Base-by-base conservation (phyloP, 2,797 vertebrate species). In the Tadarida brasiliensis region DNA sequence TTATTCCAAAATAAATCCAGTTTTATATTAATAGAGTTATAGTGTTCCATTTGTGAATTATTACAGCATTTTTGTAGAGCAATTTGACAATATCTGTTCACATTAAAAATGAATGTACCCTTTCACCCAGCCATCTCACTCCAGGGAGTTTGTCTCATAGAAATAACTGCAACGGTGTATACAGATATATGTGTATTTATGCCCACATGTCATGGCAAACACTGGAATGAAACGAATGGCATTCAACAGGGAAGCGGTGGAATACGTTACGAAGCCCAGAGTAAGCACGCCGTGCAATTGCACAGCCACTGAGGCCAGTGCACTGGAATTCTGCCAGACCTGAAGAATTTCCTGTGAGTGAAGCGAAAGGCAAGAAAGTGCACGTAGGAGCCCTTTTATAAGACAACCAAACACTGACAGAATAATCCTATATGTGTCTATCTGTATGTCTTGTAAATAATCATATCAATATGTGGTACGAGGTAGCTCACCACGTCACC, bases 131-230 rank as follows among this genome's bases (percentile, higher is more conserved):
- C 20, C 84, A 2, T 94, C 59, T 87, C 87, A 78, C 8, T 33
- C 78, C 33, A 44, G 63, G 90, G 59, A 39, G 76, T 78, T 57
- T 56, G 44, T 81, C 51, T 92, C 35, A 30, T 65, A 87, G 84
- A 93, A 92, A 61, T 61, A 82, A 96, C 83, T 90, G 6, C 65
- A 63, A 78, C 47, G 68, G 22, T 61, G n/a, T n/a, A 24, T 57
- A 44, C 71, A 91, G 44, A 82, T 95, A 26, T 11, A 28, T 70
- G 16, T 71, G n/a, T 68, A 47, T 65, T 87, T 94, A 33, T 56
- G 73, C 85, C n/a, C n/a, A 65, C 35, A 24, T n/a, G 26, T 54
- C 51, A n/a, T 74, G 35, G 28, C 9, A 61, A 71, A 86, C 67
- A 51, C 67, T 51, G 54, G 59, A 70, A 57, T 26, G 49, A 77